phyloP scores from a whole-genome alignment of 2,888 invertebrate species.

The Campoplex nolae region DNA sequence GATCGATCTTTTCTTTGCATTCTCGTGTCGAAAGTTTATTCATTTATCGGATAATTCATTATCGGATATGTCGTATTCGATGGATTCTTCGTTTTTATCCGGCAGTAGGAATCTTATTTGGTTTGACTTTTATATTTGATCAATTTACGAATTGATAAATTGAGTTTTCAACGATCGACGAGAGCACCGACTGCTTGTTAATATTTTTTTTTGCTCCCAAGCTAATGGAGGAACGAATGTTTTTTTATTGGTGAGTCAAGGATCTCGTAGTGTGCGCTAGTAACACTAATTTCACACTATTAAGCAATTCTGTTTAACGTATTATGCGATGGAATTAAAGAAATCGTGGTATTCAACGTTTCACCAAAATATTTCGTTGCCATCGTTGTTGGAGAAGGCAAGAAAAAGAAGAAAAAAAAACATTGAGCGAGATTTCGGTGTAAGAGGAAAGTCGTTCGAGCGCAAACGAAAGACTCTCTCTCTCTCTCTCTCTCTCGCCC shows the following conservation, averaged over 20 bases:
- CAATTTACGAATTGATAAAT: too few relatives aligned
- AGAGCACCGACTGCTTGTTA: not conserved
- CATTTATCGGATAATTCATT: not conserved
- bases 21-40: not conserved
- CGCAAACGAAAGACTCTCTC: conserved; percentile 42
- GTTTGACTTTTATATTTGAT: too few relatives aligned
- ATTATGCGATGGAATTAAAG: conserved; percentile 9
- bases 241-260: not conserved
- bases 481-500: conserved; percentile 10
- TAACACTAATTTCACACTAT: not conserved
- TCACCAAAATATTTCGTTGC: conserved; percentile 59
- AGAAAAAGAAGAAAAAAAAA: not conserved
- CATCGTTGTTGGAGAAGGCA: conserved; percentile 17
- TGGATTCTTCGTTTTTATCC: too few relatives aligned
- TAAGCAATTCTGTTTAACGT: not conserved
- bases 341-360: conserved; percentile 22
- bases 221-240: too few relatives aligned
- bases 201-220: not conserved
- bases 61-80: not conserved
- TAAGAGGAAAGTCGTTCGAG: conserved; percentile 58
- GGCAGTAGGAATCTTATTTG: too few relatives aligned
- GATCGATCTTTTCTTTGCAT: conserved; percentile 24
- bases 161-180: too few relatives aligned
- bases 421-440: conserved; percentile 38
- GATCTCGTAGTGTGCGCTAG: not conserved